These are phyloP conservation scores for Palythoa heliodiscus DNA, from an alignment of 92 coral and sea anemone genomes.

Conservation along the genomic window DNA sequence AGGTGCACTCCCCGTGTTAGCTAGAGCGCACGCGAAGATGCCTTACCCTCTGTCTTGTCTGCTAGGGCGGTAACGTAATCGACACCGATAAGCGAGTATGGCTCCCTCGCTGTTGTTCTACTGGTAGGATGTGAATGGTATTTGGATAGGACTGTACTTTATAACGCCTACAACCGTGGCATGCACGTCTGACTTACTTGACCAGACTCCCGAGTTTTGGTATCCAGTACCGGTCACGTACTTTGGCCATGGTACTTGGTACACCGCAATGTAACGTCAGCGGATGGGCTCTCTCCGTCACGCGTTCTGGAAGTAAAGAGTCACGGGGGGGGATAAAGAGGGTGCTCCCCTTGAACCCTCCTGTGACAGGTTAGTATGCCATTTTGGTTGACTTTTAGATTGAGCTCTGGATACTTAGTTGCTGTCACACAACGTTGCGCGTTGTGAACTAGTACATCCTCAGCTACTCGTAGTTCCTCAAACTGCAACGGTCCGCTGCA, in stretches of 20 bases:
- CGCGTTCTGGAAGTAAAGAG: constrained; percentile 6
- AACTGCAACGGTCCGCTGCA: background rate
- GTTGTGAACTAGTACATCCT: too few relatives aligned
- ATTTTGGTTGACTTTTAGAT: constrained; percentile 22
- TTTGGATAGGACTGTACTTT: too few relatives aligned
- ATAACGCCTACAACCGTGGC: too few relatives aligned
- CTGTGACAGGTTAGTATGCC: constrained; percentile 33
- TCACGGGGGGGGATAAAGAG: constrained; percentile 26
- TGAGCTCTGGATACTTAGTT: background rate
- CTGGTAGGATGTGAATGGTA: too few relatives aligned
- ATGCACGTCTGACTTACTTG: background rate
- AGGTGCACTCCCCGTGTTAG: too few relatives aligned
- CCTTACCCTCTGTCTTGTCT: background rate
- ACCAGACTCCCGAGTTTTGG: constrained; percentile 3
- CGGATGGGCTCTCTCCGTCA: constrained; percentile 1
- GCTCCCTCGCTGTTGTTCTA: too few relatives aligned
- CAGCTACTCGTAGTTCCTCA: background rate
- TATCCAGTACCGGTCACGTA: constrained; percentile 1
- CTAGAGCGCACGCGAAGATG: too few relatives aligned
- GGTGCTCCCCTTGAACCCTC: constrained; percentile 37
- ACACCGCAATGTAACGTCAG: constrained; percentile 9
- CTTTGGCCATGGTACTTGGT: background rate
- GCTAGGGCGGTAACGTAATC: background rate
- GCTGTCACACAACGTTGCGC: too few relatives aligned
- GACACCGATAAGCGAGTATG: too few relatives aligned